Percentiles rank a stretch among this genome's conserved stretches.
These are phyloP conservation scores for Caranx melampygus DNA, from an alignment of 2,113 vertebrate genomes.

Conservation along the genomic window DNA sequence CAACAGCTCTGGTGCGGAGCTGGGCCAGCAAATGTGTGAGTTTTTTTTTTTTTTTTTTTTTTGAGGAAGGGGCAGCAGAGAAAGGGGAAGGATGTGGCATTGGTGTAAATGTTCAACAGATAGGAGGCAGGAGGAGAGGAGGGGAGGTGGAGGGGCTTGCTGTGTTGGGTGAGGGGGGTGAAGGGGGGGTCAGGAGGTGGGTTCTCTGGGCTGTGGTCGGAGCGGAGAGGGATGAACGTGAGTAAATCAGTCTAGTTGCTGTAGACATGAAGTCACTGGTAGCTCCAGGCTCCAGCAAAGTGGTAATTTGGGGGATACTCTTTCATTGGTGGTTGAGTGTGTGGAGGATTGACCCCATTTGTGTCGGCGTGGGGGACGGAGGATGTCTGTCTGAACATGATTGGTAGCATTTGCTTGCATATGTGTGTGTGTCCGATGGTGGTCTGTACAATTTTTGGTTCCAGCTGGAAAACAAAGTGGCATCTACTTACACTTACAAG, in stretches of 20 bases:
- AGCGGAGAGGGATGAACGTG: conserved; percentile 42
- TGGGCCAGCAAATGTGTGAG: conserved; percentile 17
- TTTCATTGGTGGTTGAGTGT: conserved; percentile 69
- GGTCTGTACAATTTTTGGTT: conserved; percentile 26
- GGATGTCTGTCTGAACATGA: conserved; percentile 50
- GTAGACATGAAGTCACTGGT: conserved; percentile 71
- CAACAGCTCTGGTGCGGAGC: conserved; percentile 28
- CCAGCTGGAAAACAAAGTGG: not conserved
- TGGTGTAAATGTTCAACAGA: conserved; percentile 51
- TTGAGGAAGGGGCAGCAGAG: not conserved
- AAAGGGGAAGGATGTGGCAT: conserved; percentile 39
- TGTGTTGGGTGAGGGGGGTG: not conserved
- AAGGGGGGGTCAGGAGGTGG: conserved; percentile 2
- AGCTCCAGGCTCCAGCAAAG: conserved; percentile 61
- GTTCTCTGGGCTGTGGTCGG: conserved; percentile 42
- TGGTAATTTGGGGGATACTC: conserved; percentile 69
- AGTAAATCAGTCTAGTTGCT: conserved; percentile 64
- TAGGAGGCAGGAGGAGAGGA: not conserved
- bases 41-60: conserved; percentile 8
- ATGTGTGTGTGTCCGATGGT: conserved; percentile 8
- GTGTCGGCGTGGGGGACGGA: conserved; percentile 35
- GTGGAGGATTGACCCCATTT: conserved; percentile 60
- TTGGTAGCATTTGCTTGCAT: conserved; percentile 40
- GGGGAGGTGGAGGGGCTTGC: not conserved
- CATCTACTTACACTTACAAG: not conserved